These are phyloP conservation scores for Euspilapteryx auroguttella DNA, from an alignment of 2,888 invertebrate genomes.

Conservation along the genomic window DNA sequence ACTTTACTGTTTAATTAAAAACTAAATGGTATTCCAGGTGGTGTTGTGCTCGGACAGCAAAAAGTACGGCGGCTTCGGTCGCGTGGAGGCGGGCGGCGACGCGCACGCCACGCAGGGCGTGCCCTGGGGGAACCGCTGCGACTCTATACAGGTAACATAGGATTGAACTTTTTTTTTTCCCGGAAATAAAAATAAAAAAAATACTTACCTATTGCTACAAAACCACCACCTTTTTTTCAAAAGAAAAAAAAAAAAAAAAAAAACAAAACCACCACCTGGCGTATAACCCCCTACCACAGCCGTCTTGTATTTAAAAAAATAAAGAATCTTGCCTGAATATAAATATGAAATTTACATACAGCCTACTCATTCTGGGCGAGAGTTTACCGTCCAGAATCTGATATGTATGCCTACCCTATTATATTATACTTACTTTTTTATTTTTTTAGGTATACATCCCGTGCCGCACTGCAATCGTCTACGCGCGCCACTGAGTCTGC, in stretches of 20 bases:
- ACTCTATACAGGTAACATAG: slow-evolving; percentile 53
- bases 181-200: too few relatives aligned
- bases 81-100: slow-evolving; percentile 35
- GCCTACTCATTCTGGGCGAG: too few relatives aligned
- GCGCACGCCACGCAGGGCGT: slow-evolving; percentile 34
- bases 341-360: too few relatives aligned
- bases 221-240: too few relatives aligned
- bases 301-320: too few relatives aligned
- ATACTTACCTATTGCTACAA: too few relatives aligned
- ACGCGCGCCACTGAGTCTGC: slow-evolving; percentile 34
- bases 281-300: too few relatives aligned
- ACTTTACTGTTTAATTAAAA: background rate
- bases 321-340: too few relatives aligned
- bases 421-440: slow-evolving; percentile 2
- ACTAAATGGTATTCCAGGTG: slow-evolving; percentile 21
- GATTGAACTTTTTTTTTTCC: background rate
- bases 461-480: slow-evolving; percentile 70
- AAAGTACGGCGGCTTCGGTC: slow-evolving; percentile 44
- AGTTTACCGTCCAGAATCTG: too few relatives aligned
- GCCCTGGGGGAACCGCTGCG: slow-evolving; percentile 43
- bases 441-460: slow-evolving; percentile 69
- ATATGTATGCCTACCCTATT: too few relatives aligned
- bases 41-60: slow-evolving; percentile 47
- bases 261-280: too few relatives aligned
- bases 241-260: too few relatives aligned